These are phyloP conservation scores for Chanos chanos DNA, from an alignment of 2,797 vertebrate genomes.

Conservation along the genomic window DNA sequence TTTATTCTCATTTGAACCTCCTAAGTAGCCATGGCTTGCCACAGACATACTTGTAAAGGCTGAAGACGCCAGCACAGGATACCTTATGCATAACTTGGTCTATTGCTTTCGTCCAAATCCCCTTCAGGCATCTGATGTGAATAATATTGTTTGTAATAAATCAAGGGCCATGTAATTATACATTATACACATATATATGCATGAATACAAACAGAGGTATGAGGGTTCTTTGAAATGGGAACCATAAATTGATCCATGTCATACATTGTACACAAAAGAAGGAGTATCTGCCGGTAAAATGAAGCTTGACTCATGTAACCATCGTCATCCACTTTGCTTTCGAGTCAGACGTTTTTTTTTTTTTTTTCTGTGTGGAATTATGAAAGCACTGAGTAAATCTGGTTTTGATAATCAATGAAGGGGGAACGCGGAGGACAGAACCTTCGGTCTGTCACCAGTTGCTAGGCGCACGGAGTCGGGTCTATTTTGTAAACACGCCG, in stretches of 20 bases:
- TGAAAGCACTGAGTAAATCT: conserved; percentile 11
- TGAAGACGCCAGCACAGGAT: too few relatives aligned
- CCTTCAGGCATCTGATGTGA: neutral
- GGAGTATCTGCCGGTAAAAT: conserved; percentile 14
- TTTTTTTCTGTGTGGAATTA: too few relatives aligned
- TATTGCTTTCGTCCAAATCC: too few relatives aligned
- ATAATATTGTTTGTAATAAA: neutral
- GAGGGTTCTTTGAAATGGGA: neutral
- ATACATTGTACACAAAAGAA: conserved; percentile 2
- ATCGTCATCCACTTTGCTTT: conserved; percentile 1
- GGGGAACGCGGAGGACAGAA: conserved; percentile 13
- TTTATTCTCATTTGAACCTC: too few relatives aligned
- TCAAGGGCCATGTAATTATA: conserved; percentile 2
- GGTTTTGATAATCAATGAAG: conserved; percentile 18
- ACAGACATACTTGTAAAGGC: too few relatives aligned
- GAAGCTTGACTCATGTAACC: conserved; percentile 14
- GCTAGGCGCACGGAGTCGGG: neutral
- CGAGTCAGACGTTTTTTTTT: conserved; percentile 8
- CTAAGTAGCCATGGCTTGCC: too few relatives aligned
- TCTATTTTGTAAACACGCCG: conserved; percentile 6
- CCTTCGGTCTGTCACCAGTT: neutral
- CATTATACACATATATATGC: neutral
- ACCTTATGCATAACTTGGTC: too few relatives aligned
- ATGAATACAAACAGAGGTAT: too few relatives aligned
- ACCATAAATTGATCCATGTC: neutral